These are phyloP conservation scores for Ormyrus thymus DNA, from an alignment of 2,888 invertebrate species.

Conservation along the genomic window DNA sequence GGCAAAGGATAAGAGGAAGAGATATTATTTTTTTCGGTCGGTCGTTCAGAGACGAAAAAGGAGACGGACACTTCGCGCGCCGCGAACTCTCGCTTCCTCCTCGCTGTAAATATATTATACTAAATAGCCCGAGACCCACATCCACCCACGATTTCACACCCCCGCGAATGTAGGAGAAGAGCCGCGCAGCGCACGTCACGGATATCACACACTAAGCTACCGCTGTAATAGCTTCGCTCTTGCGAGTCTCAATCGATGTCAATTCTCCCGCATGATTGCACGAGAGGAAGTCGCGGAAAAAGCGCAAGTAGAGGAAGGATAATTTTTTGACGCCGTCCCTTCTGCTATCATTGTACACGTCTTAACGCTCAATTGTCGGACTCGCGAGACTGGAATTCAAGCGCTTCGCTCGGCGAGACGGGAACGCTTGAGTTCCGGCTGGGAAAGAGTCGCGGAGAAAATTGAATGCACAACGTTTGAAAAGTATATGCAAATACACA, in stretches of 20 bases:
- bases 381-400: no score
- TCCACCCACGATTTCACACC: neutral
- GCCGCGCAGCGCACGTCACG: neutral
- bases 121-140: conserved; percentile 7
- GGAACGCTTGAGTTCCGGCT: no score
- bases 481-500: neutral
- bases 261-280: conserved; percentile 30
- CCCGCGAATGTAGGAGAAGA: conserved; percentile 16
- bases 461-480: no score
- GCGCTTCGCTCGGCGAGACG: no score
- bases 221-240: conserved; percentile 36
- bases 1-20: neutral
- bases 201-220: conserved; percentile 21
- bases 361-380: no score
- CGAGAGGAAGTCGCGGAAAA: neutral
- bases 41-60: no score
- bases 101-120: conserved; percentile 28
- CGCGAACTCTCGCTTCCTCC: neutral
- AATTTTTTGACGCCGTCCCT: conserved; percentile 64
- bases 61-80: neutral
- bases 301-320: conserved; percentile 10
- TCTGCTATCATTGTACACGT: conserved; percentile 50
- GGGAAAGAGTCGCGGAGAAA: no score
- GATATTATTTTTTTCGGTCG: neutral
- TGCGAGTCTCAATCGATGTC: conserved; percentile 39